Base-by-base conservation (phyloP, 2,797 vertebrate species). In the Choloepus didactylus region DNA sequence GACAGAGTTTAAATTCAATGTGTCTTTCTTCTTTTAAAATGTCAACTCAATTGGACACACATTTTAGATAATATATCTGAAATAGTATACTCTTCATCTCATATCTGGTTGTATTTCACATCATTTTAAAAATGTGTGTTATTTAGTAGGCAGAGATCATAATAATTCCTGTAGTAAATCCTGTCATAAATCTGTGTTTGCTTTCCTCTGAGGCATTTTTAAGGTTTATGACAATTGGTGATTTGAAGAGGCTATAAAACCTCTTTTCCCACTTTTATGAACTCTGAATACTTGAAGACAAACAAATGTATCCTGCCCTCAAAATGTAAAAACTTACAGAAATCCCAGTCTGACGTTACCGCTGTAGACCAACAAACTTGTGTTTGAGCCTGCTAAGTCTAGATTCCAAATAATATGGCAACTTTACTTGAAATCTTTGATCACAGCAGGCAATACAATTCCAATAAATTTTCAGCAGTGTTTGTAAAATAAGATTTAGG, bases 1-100 rank as follows among this genome's bases (percentile, higher is more conserved):
- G 59, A 82, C 18, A 83, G 9, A 64, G 8, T 86, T 85, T 94
- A 85, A 96, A 91, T 73, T 91, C 27, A 25, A 0, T 72, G 67
- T 94, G 41, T 60, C 60, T 81, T 85, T 60, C 59, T 93, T 77
- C n/a, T 94, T 72, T 18, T 80, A 41, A 84, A 84, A 89, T 80
- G 9, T 89, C 75, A 84, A 6, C 67, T 59, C 54, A 60, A 19
- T 31, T 75, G 66, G 46, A 62, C 31, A 82, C 15, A 31, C 80
- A 54, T 89, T 92, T 91, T 85, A 89, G 62, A 60, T 93, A 80
- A n/a, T n/a, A 35, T 27, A 27, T 67, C 25, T 60, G 31, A 4
- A 62, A 44, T 56, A 27, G 60, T 92, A 19, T 9, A 38, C 38
- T 62, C 51, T 64, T 1, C 23, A 41, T 25, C 21, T 81, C 35